A percentile compares a stretch with the other conserved stretches of the same genome.
Evolutionary conservation across 2,113 vertebrate genomes (phyloP).

Genomic region (Sakesphorus luctuosus): DNA sequence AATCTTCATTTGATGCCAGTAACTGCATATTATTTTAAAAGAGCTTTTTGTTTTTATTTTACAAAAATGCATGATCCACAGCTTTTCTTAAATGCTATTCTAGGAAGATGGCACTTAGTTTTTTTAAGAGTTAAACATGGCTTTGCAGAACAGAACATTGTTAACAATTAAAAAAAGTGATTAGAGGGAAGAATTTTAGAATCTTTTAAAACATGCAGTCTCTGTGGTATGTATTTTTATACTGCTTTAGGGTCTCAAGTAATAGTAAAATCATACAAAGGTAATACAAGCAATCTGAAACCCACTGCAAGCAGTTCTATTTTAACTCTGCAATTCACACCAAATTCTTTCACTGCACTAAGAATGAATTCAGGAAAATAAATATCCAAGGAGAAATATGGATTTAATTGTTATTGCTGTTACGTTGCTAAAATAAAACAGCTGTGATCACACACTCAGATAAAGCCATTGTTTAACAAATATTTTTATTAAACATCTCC

Average conservation of each 20-base stretch:
- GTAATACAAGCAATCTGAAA: conserved; percentile 39
- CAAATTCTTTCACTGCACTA: conserved; percentile 68
- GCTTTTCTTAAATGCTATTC: not conserved
- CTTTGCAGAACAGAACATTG: not conserved
- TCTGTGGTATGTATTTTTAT: not conserved
- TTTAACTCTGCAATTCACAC: conserved; percentile 67
- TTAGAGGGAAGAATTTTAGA: not conserved
- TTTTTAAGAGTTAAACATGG: not conserved
- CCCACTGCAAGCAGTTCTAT: not conserved
- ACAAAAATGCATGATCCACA: not conserved
- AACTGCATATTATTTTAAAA: not conserved
- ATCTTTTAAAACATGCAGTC: not conserved
- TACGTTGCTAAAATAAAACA: conserved; percentile 79
- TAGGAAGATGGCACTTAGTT: not conserved
- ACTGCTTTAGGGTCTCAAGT: not conserved
- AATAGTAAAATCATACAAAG: conserved; percentile 4
- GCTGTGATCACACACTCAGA: conserved; percentile 79
- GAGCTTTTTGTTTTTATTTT: not conserved
- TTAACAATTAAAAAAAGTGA: not conserved
- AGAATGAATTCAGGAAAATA: conserved; percentile 77
- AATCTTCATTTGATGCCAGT: not conserved
- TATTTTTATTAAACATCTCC: conserved; percentile 72
- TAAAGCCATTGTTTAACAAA: conserved; percentile 78
- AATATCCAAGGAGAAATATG: conserved; percentile 77
- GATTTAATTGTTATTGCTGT: conserved; percentile 76